Conservation (phyloP, 2,888 invertebrate genomes). For the Autographa gamma region DNA sequence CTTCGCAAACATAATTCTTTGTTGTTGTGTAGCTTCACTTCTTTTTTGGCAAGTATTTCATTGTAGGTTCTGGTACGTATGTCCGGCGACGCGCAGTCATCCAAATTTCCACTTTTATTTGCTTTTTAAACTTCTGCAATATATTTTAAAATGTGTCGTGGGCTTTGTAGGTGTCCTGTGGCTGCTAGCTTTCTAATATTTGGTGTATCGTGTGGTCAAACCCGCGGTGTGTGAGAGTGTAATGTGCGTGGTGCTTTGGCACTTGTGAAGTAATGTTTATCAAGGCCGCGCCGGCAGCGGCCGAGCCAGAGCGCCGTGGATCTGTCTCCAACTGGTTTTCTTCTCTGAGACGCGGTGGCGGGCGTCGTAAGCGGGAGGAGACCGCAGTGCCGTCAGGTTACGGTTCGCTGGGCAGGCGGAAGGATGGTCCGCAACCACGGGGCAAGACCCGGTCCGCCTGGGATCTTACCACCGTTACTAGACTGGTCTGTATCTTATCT, state of each 20-base stretch:
- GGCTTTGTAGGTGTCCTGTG: conserved; percentile 81
- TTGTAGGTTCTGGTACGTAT: conserved; percentile 65
- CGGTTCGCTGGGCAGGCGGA: conserved; percentile 87
- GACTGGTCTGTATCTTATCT: conserved; percentile 87
- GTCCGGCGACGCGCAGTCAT: conserved; percentile 77
- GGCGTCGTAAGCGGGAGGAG: conserved; percentile 84
- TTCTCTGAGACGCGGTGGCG: conserved; percentile 91
- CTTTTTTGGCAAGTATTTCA: conserved; percentile 74
- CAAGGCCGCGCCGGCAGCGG: conserved; percentile 83
- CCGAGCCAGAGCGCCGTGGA: conserved; percentile 90
- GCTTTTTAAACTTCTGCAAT: conserved; percentile 76
- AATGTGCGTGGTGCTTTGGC: conserved; percentile 79
- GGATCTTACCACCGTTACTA: conserved; percentile 89
- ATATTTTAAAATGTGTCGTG: conserved; percentile 70
- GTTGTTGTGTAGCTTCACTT: conserved; percentile 79
- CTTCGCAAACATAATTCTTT: conserved; percentile 67
- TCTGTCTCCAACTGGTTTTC: conserved; percentile 95
- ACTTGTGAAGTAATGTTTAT: conserved; percentile 86
- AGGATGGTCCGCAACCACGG: conserved; percentile 81
- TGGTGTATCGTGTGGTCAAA: conserved; percentile 70
- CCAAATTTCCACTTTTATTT: conserved; percentile 80
- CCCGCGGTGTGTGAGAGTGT: conserved; percentile 72
- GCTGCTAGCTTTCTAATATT: conserved; percentile 76
- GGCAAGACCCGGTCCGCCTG: conserved; percentile 89
- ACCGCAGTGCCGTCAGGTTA: conserved; percentile 80